Evolutionary conservation across 2,797 vertebrate species (phyloP), one percentile per base, ranked within the genome.

Genomic region (Anguilla pacifica): DNA sequence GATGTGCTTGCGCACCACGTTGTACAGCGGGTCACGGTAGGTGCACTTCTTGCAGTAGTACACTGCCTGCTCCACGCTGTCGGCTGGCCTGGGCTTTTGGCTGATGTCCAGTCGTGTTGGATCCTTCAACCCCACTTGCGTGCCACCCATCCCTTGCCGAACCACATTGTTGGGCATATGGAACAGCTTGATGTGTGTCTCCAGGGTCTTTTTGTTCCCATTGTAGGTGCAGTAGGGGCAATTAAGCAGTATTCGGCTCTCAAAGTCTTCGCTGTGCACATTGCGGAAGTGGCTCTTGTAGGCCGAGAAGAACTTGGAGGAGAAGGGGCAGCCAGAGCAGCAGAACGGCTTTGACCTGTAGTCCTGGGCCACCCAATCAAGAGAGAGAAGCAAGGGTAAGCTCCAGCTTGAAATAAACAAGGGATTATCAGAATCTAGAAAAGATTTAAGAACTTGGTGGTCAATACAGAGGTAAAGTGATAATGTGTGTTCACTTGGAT

Each of bases 31-130:
- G 95, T 99, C 98, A 93, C 98, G 97, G 95, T 99, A 99, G 95
- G 99, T 99, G 97, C 99, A 99, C 96, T 99, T 99, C 96, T 99
- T 99, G 95, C 99, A 99, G 96, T 99, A 99, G 97, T 99, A 99
- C 94, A 99, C 98, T n/a, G 99, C 98, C 96, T 99, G 99, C 90
- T 99, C 99, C 94, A 99, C 95, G 87, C 96, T 98, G 94, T 99
- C 98, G 92, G 97, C 96, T 49, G 96, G 96, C 92, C 96, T 97
- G 91, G 96, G 95, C 95, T 97, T 97, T 96, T 96, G 96, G 95
- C 97, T 96, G 91, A 95, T 95, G 92, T 99, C 95, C 86, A 97
- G 89, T 89, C 98, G 97, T 88, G 96, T 97, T 95, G 97, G 98
- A 92, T 97, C 97, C 96, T 98, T 95, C 92, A 97, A 94, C 92